Base-by-base conservation (phyloP, 2,888 invertebrate species). In the Lordiphosa fenestrarum region DNA sequence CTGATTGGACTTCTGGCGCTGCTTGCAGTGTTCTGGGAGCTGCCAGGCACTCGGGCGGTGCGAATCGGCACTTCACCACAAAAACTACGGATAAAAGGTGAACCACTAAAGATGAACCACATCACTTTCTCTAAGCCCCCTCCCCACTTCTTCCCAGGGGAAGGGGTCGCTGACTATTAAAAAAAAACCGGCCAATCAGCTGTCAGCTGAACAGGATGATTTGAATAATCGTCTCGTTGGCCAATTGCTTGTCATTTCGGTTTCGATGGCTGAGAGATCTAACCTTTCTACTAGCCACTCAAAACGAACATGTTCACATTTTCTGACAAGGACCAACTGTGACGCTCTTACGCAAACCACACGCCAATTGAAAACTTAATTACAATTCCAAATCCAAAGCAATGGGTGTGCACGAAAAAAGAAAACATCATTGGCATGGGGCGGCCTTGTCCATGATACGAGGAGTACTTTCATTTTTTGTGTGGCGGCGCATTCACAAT, bases 61-160 rank as follows among this genome's bases (percentile, higher is more conserved):
- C 92, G 91, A 88, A 91, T 92, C 73, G 90, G 91, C 89, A 69
- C 73, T 36, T 71, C 73, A 90, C 91, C 85, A 89, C 91, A 86
- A 91, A 72, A 72, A 55, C 66, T 59, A 36, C 66, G 73, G n/a
- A 51, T 57, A 36, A 75, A 80, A 42, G 80, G 74, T 74, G 52
- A 80, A 64, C 5, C 33, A 40, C 15, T 33, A n/a, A 51, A 40
- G 7, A 42, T 10, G 39, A n/a, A 12, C 33, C 4, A 49, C 37
- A 10, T 38, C 38, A 49, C 49, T 49, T 49, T 49, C 49, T 38
- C 49, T 15, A 21, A 35, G 19, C 15, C 21, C 47, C 25, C 41
- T 15, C 33, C 33, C 19, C 12, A 42, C 30, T 42, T 23, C 13
- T 21, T 42, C 13, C 13, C 3, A 23, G 6, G 4, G 23, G 23